Conservation (phyloP, 1,140 invertebrate genomes). For the Halyomorpha halys region DNA sequence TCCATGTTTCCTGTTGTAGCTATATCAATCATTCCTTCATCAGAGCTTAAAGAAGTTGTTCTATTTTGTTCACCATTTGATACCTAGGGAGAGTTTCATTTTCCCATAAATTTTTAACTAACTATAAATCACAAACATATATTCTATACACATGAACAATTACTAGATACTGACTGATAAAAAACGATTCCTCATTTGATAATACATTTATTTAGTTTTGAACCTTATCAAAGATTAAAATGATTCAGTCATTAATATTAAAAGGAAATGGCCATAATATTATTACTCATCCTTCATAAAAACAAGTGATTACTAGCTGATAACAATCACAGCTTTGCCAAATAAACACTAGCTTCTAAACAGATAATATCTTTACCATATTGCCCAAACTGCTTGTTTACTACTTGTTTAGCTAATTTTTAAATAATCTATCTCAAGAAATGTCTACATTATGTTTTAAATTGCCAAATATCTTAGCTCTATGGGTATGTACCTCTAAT, state of each 20-base stretch:
- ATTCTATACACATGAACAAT: neutral
- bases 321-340: no score
- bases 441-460: no score
- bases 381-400: no score
- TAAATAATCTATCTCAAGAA: no score
- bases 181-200: neutral
- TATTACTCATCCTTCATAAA: no score
- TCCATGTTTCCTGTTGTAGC: slow-evolving; percentile 41
- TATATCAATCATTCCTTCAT: slow-evolving; percentile 57
- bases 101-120: neutral
- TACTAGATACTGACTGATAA: neutral
- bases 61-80: slow-evolving; percentile 28
- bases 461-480: no score
- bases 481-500: no score
- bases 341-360: no score
- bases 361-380: no score
- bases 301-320: no score
- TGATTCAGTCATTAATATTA: neutral
- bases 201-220: neutral
- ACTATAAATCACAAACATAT: neutral
- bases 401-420: no score
- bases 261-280: no score
- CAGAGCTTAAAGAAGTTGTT: slow-evolving; percentile 39
- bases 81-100: slow-evolving; percentile 13
- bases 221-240: neutral